Conservation (phyloP, 2,888 invertebrate genomes). For the Drosophila helvetica region DNA sequence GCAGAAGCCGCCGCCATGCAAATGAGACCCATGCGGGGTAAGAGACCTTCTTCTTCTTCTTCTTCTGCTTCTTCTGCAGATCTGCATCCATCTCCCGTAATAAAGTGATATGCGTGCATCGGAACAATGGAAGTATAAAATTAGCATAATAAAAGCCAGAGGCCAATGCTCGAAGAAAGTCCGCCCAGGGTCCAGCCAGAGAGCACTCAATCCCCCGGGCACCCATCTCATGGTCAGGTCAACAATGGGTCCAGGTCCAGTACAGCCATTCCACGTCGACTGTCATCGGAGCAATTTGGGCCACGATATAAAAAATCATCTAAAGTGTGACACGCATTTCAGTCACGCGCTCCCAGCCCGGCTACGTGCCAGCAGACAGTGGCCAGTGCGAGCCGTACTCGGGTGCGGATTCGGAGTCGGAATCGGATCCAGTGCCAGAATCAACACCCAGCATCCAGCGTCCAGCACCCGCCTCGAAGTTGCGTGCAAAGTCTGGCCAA, state of each 20-base stretch:
- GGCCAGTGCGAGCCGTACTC: no score
- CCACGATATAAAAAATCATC: slow-evolving; percentile 19
- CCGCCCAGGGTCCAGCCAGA: slow-evolving; percentile 39
- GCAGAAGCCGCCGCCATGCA: slow-evolving; percentile 71
- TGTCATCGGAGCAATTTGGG: slow-evolving; percentile 55
- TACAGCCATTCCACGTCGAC: slow-evolving; percentile 48
- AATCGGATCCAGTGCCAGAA: slow-evolving; percentile 5
- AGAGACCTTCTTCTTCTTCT: slow-evolving; percentile 21
- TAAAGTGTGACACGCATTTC: slow-evolving; percentile 48
- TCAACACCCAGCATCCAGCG: slow-evolving; percentile 10
- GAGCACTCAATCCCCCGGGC: slow-evolving; percentile 32
- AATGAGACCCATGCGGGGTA: slow-evolving; percentile 46
- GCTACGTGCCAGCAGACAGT: slow-evolving; percentile 53
- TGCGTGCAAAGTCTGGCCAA: slow-evolving; percentile 54
- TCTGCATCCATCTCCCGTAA: slow-evolving; percentile 59
- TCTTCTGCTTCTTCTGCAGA: no score
- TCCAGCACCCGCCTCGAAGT: neutral
- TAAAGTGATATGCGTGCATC: slow-evolving; percentile 78
- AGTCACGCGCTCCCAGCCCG: slow-evolving; percentile 54
- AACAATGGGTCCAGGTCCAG: slow-evolving; percentile 27
- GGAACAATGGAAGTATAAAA: slow-evolving; percentile 79
- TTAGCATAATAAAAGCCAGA: slow-evolving; percentile 80
- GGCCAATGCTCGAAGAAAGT: slow-evolving; percentile 51
- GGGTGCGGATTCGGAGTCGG: no score
- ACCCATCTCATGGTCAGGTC: slow-evolving; percentile 34